Percentiles rank a stretch among this genome's conserved stretches.
These are phyloP conservation scores for Bostrychus sinensis DNA, from an alignment of 2,113 vertebrate species.

Conservation along the genomic window DNA sequence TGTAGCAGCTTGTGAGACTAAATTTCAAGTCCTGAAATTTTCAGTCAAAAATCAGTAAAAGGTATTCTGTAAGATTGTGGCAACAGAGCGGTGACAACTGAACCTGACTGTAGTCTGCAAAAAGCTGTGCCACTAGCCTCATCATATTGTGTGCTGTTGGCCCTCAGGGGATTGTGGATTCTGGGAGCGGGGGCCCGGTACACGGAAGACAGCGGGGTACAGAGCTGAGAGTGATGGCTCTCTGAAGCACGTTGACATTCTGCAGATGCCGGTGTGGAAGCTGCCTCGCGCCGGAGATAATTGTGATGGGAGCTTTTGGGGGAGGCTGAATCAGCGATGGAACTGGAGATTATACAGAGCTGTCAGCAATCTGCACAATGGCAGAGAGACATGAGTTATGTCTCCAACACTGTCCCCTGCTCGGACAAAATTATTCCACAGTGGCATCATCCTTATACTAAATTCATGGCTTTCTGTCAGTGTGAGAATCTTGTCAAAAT, in stretches of 20 bases:
- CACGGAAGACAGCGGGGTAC: conserved; percentile 25
- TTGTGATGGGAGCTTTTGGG: conserved; percentile 38
- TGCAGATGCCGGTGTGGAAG: conserved; percentile 40
- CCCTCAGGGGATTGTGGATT: not conserved
- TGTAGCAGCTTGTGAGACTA: too few relatives aligned
- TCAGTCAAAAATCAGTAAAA: not conserved
- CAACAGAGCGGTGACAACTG: not conserved
- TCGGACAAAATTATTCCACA: too few relatives aligned
- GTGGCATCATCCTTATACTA: too few relatives aligned
- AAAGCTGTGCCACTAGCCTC: not conserved
- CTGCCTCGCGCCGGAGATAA: conserved; percentile 33
- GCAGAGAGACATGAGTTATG: too few relatives aligned
- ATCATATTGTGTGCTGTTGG: not conserved
- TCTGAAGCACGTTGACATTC: conserved; percentile 46
- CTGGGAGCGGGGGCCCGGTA: conserved; percentile 9
- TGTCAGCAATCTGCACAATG: not conserved
- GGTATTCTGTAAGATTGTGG: not conserved
- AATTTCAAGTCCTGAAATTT: not conserved
- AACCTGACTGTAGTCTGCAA: not conserved
- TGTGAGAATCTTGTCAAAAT: too few relatives aligned
- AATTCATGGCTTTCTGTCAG: too few relatives aligned
- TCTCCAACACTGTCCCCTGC: too few relatives aligned
- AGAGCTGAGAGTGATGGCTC: conserved; percentile 36
- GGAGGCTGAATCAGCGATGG: conserved; percentile 49
- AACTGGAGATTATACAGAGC: conserved; percentile 11